phyloP scores from a whole-genome alignment of 1,140 invertebrate species.

The Oscheius sp. region DNA sequence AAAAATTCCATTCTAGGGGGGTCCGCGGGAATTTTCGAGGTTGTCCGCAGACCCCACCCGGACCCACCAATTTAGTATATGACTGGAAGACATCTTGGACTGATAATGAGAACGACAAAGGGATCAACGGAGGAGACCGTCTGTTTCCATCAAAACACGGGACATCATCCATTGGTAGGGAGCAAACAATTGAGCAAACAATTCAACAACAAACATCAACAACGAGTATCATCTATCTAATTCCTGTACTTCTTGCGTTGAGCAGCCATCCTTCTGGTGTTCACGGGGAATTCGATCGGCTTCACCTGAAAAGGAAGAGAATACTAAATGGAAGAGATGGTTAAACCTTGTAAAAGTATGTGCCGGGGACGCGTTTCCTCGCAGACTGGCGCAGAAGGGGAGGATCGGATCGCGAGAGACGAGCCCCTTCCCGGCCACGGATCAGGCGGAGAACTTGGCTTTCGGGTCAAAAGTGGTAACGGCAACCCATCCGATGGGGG shows the following conservation, averaged over 20 bases:
- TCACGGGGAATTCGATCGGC: conserved; percentile 29
- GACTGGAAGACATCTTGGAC: too few relatives aligned
- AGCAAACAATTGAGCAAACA: too few relatives aligned
- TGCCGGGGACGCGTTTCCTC: conserved; percentile 69
- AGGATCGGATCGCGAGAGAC: conserved; percentile 69
- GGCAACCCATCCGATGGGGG: conserved; percentile 73
- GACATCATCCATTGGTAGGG: too few relatives aligned
- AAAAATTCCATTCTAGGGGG: too few relatives aligned
- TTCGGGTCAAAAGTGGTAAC: conserved; percentile 64
- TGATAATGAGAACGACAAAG: too few relatives aligned
- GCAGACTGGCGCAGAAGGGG: conserved; percentile 69
- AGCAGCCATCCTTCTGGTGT: neutral
- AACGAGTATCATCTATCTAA: too few relatives aligned
- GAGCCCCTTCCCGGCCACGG: conserved; percentile 18
- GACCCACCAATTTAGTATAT: too few relatives aligned
- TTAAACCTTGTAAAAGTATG: conserved; percentile 50
- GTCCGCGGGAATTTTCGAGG: too few relatives aligned
- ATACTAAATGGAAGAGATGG: conserved; percentile 46
- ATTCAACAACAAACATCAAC: too few relatives aligned
- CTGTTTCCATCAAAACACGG: too few relatives aligned
- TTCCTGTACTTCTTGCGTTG: conserved; percentile 2
- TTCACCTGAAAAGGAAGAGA: conserved; percentile 15
- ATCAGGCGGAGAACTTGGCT: conserved; percentile 66
- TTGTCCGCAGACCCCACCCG: too few relatives aligned
- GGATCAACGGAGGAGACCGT: too few relatives aligned